A percentile compares a stretch with the other conserved stretches of the same genome.
These are phyloP conservation scores for Tinea trinotella DNA, from an alignment of 2,888 invertebrate genomes.

Conservation along the genomic window DNA sequence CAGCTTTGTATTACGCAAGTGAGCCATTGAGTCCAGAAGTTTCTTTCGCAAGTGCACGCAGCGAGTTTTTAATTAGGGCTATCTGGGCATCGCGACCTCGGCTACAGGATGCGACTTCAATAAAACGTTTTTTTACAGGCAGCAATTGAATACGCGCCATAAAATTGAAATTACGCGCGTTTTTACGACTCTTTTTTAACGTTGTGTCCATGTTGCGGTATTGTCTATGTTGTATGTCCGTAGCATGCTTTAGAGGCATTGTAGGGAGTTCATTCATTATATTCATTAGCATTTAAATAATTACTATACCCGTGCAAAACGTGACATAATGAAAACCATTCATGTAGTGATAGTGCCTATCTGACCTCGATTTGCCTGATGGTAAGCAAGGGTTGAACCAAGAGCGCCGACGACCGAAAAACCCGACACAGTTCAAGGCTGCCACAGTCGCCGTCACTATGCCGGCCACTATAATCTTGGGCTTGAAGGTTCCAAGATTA, in stretches of 20 bases:
- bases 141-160: constrained; percentile 63
- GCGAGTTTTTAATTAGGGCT: constrained; percentile 64
- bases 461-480: too few relatives aligned
- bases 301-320: too few relatives aligned
- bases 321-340: too few relatives aligned
- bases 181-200: constrained; percentile 58
- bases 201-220: constrained; percentile 56
- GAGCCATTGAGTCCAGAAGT: constrained; percentile 27
- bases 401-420: too few relatives aligned
- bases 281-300: too few relatives aligned
- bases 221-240: constrained; percentile 41
- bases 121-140: constrained; percentile 68
- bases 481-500: too few relatives aligned
- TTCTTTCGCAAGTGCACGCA: constrained; percentile 54
- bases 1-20: constrained; percentile 36
- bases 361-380: too few relatives aligned
- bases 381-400: too few relatives aligned
- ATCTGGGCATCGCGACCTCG: constrained; percentile 60
- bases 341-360: too few relatives aligned
- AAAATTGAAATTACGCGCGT: constrained; percentile 64
- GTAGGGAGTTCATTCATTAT: too few relatives aligned
- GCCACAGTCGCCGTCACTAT: too few relatives aligned
- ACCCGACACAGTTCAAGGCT: too few relatives aligned
- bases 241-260: not conserved
- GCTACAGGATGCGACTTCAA: constrained; percentile 62